Percentiles rank a stretch among this genome's conserved stretches.
phyloP scores from a whole-genome alignment of 2,888 invertebrate species.

The Dorcus hopei region DNA sequence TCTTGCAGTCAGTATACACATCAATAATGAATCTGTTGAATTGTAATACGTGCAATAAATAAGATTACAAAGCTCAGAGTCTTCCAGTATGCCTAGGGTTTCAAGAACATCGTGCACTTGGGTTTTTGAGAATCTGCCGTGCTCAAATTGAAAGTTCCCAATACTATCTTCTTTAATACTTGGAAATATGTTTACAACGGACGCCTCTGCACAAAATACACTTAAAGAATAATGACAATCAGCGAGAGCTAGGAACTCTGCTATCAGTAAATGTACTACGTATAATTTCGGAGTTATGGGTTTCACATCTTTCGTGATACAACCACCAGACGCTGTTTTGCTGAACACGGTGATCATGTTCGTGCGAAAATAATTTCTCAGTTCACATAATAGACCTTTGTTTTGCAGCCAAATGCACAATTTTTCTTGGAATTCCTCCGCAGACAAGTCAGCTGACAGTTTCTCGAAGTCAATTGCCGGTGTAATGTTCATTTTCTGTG shows the following conservation, averaged over 20 bases:
- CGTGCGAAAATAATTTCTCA: slow-evolving; percentile 58
- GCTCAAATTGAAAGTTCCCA: slow-evolving; percentile 15
- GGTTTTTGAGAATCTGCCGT: slow-evolving; percentile 47
- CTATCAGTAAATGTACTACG: slow-evolving; percentile 60
- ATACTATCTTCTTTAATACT: slow-evolving; percentile 34
- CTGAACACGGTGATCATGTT: slow-evolving; percentile 58
- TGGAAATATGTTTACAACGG: slow-evolving; percentile 54
- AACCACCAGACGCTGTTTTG: slow-evolving; percentile 48
- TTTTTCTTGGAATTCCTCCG: slow-evolving; percentile 57
- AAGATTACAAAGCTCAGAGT: slow-evolving; percentile 25
- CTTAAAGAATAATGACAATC: slow-evolving; percentile 59
- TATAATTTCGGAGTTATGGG: slow-evolving; percentile 54
- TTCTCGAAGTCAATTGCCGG: slow-evolving; percentile 12
- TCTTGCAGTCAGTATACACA: slow-evolving; percentile 6
- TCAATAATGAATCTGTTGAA: slow-evolving; percentile 9
- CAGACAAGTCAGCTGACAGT: slow-evolving; percentile 27
- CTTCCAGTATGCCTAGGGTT: slow-evolving; percentile 33
- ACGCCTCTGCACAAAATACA: slow-evolving; percentile 61
- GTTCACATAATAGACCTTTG: slow-evolving; percentile 58
- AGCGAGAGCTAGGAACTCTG: slow-evolving; percentile 59
- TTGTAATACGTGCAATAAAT: slow-evolving; percentile 26
- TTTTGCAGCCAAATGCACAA: slow-evolving; percentile 59
- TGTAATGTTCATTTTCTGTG: slow-evolving; percentile 3
- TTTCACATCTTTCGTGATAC: slow-evolving; percentile 40
- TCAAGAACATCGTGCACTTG: slow-evolving; percentile 54